phyloP scores from a whole-genome alignment of 2,888 invertebrate species.

The Eupithecia pulchellata region DNA sequence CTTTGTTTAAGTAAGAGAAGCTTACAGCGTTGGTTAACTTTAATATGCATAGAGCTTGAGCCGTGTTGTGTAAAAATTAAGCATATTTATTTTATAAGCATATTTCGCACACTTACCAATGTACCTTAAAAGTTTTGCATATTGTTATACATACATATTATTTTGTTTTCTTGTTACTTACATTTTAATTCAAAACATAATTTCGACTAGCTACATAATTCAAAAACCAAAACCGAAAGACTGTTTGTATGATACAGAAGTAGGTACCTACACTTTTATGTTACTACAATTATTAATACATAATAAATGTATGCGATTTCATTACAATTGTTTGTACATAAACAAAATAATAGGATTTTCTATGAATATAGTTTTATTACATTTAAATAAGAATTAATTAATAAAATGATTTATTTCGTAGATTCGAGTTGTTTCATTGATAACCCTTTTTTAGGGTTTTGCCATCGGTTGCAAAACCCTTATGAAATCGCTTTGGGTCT shows the following conservation, averaged over 20 bases:
- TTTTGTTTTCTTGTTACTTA: conserved; percentile 32
- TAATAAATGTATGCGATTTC: not conserved
- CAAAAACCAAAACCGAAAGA: conserved; percentile 16
- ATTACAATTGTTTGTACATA: not conserved
- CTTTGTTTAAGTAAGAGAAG: not conserved
- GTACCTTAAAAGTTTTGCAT: conserved; percentile 8
- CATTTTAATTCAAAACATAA: conserved; percentile 11
- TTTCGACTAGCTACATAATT: not conserved
- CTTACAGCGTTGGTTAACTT: not conserved
- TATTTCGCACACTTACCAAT: not conserved
- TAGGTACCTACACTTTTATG: not conserved
- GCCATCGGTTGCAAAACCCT: too few relatives aligned
- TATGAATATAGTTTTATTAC: not conserved
- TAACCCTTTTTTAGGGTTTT: too few relatives aligned
- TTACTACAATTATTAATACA: not conserved
- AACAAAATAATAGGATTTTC: not conserved
- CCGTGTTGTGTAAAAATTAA: not conserved
- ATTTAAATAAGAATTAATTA: not conserved
- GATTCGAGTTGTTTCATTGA: too few relatives aligned
- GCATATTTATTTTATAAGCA: not conserved
- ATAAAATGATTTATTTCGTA: too few relatives aligned
- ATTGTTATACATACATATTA: conserved; percentile 4
- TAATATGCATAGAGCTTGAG: not conserved
- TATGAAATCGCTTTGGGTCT: too few relatives aligned
- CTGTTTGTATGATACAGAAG: not conserved